Conservation (phyloP, 2,888 invertebrate species). For the Agrilus cyanescens region DNA sequence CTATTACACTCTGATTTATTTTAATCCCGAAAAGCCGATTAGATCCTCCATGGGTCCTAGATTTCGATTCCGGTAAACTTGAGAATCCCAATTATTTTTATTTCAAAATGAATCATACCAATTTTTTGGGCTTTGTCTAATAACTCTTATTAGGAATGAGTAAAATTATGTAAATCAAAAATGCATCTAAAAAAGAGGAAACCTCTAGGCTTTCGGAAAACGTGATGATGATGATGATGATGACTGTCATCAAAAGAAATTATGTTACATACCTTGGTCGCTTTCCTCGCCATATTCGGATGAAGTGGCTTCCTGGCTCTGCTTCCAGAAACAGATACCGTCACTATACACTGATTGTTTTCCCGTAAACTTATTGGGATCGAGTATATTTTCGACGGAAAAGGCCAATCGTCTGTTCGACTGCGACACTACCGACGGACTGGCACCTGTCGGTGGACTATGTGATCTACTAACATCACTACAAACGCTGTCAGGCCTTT, state of each 20-base stretch:
- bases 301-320: slow-evolving; percentile 36
- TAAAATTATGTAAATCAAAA: not conserved
- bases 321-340: slow-evolving; percentile 40
- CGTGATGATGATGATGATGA: too few species aligned
- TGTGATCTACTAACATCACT: slow-evolving; percentile 33
- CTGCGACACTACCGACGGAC: slow-evolving; percentile 36
- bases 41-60: too few species aligned
- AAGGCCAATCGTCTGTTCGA: slow-evolving; percentile 64
- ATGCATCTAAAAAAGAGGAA: not conserved
- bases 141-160: too few species aligned
- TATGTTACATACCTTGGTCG: slow-evolving; percentile 38
- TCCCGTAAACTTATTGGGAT: slow-evolving; percentile 84
- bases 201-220: too few species aligned
- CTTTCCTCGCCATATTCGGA: slow-evolving; percentile 43
- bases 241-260: too few species aligned
- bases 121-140: too few species aligned
- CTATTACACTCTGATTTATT: too few species aligned
- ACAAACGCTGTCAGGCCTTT: slow-evolving; percentile 36
- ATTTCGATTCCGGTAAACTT: too few species aligned
- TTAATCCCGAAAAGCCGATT: too few species aligned
- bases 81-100: too few species aligned
- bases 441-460: slow-evolving; percentile 28
- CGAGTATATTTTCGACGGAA: slow-evolving; percentile 82
- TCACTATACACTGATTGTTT: slow-evolving; percentile 36
- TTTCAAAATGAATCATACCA: too few species aligned